phyloP scores from a whole-genome alignment of 2,797 vertebrate species.

The Protonibea diacanthus region DNA sequence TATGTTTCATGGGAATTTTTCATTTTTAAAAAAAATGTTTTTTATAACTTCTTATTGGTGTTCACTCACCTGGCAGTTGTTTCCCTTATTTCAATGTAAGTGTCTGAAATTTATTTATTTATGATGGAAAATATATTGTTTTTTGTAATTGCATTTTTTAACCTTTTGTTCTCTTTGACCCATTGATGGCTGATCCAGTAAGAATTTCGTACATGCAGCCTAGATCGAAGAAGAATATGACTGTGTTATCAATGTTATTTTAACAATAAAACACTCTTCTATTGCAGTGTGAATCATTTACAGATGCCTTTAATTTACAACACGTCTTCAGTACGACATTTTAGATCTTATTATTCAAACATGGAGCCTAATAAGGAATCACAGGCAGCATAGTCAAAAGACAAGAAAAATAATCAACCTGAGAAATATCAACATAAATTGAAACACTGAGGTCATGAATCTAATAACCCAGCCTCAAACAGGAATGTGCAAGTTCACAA shows the following conservation, averaged over 20 bases:
- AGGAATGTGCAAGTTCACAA: too few species aligned
- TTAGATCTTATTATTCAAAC: neutral
- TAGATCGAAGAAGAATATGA: constrained; percentile 77
- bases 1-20: constrained; percentile 62
- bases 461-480: neutral
- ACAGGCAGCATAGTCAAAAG: constrained; percentile 13
- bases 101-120: constrained; percentile 87
- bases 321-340: neutral
- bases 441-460: neutral
- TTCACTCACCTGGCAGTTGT: constrained; percentile 66
- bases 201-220: constrained; percentile 80
- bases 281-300: constrained; percentile 64
- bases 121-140: constrained; percentile 83
- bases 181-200: constrained; percentile 74
- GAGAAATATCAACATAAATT: neutral
- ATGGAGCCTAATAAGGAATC: neutral
- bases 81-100: constrained; percentile 72
- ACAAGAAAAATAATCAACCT: neutral
- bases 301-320: constrained; percentile 28
- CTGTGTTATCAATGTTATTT: constrained; percentile 88
- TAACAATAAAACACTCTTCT: constrained; percentile 87
- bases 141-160: constrained; percentile 78
- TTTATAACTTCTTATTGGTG: constrained; percentile 74
- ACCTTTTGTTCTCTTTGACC: constrained; percentile 69
- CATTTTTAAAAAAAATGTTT: constrained; percentile 63